Percentiles rank a stretch among this genome's conserved stretches.
phyloP scores from a whole-genome alignment of 92 coral and sea anemone genomes.

The Galaxea fascicularis region DNA sequence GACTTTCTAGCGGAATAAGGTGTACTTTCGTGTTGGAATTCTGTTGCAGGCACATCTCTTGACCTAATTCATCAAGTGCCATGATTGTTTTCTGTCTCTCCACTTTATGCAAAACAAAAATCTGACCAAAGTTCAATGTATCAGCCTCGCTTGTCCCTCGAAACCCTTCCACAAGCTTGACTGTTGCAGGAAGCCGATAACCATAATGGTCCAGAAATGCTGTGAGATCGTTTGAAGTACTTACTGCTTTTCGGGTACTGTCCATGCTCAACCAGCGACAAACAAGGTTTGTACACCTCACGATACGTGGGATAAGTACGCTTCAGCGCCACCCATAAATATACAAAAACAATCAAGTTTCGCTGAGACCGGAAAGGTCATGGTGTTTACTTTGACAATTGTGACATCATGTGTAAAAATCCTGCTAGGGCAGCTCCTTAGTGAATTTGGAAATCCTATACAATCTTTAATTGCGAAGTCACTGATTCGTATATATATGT shows the following conservation, averaged over 20 bases:
- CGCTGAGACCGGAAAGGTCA: no score
- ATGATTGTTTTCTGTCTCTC: conserved; percentile 54
- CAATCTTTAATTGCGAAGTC: no score
- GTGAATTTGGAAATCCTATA: no score
- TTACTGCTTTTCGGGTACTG: background rate
- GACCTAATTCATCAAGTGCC: conserved; percentile 36
- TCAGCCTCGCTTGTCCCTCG: conserved; percentile 41
- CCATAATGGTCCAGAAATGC: conserved; percentile 45
- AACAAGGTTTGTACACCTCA: no score
- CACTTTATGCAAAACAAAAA: conserved; percentile 44
- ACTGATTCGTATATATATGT: no score
- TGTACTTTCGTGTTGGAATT: conserved; percentile 60
- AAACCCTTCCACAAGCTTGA: conserved; percentile 56
- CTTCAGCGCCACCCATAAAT: no score
- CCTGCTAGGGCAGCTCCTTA: no score
- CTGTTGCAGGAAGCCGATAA: conserved; percentile 47
- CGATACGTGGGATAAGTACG: no score
- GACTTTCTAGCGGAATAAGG: conserved; percentile 51
- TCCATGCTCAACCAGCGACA: conserved; percentile 18
- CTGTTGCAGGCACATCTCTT: conserved; percentile 60
- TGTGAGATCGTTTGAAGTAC: background rate
- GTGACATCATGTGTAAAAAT: no score
- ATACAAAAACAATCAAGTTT: no score
- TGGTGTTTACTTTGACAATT: no score
- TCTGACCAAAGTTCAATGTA: conserved; percentile 62